Conservation (phyloP, 2,113 vertebrate genomes). For the Pleuronectes platessa region DNA sequence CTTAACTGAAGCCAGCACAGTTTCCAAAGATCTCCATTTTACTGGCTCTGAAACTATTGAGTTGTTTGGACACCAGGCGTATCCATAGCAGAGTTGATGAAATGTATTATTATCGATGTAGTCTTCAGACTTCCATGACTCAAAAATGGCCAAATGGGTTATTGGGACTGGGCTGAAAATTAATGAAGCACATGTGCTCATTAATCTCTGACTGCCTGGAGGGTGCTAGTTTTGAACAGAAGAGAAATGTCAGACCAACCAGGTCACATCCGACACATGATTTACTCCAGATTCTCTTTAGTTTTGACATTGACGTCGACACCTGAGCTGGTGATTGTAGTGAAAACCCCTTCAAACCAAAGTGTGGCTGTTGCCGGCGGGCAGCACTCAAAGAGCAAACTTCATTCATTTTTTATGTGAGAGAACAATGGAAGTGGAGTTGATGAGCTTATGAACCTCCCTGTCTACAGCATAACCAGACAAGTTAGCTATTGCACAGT, state of each 20-base stretch:
- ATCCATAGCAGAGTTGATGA: no score
- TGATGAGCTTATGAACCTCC: not conserved
- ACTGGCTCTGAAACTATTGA: no score
- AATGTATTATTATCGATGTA: not conserved
- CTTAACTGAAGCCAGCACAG: no score
- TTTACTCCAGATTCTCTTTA: constrained; percentile 14
- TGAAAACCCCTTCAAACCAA: not conserved
- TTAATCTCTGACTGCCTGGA: constrained; percentile 28
- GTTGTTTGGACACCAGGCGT: no score
- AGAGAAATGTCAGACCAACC: constrained; percentile 25
- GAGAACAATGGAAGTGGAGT: not conserved
- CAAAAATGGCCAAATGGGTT: constrained; percentile 29
- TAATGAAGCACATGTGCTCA: constrained; percentile 28
- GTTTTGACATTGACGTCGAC: not conserved
- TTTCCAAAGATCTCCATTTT: no score
- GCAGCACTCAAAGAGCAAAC: not conserved
- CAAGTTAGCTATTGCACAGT: not conserved
- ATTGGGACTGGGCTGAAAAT: constrained; percentile 14
- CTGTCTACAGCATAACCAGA: not conserved
- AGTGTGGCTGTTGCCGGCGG: not conserved
- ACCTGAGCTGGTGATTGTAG: not conserved
- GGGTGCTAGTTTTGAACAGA: constrained; percentile 20
- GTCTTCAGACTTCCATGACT: not conserved
- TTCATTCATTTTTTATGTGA: not conserved
- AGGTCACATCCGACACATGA: not conserved